Conservation (phyloP, 2,888 invertebrate genomes). For the Caenorhabditis wallacei region DNA sequence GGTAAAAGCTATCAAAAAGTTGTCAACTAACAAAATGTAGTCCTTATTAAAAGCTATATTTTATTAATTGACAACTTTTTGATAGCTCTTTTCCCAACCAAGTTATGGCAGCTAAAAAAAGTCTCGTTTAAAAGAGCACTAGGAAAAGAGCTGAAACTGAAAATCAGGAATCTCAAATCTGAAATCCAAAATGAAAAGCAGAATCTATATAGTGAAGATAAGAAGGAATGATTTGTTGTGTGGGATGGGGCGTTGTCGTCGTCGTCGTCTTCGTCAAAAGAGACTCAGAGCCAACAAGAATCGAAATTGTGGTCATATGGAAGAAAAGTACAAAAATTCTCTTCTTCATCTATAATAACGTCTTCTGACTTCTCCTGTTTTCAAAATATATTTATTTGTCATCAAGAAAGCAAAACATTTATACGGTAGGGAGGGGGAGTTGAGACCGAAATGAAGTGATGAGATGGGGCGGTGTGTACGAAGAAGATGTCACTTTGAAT, state of each 20-base stretch:
- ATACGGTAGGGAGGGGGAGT: neutral
- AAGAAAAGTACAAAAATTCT: slow-evolving; percentile 27
- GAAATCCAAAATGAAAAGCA: neutral
- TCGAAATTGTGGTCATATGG: neutral
- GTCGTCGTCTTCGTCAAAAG: neutral
- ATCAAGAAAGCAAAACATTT: neutral
- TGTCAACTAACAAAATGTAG: too few species aligned
- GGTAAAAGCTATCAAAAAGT: too few species aligned
- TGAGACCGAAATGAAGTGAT: neutral
- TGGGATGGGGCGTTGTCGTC: slow-evolving; percentile 19
- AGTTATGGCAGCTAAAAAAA: too few species aligned
- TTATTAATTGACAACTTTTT: too few species aligned
- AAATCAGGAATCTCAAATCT: too few species aligned
- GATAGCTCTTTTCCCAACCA: too few species aligned
- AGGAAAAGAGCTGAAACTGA: neutral
- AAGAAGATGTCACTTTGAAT: slow-evolving; percentile 5
- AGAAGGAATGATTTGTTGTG: slow-evolving; percentile 13
- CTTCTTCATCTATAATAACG: slow-evolving; percentile 12
- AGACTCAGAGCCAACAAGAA: neutral
- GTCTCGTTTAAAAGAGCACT: too few species aligned
- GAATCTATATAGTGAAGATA: slow-evolving; percentile 7
- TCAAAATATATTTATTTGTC: neutral
- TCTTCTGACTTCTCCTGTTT: neutral
- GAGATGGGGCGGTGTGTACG: too few species aligned
- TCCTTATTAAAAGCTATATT: too few species aligned